Percentiles rank a stretch among this genome's conserved stretches.
Conservation (phyloP, 2,888 invertebrate species). For the Acanthosepion esculentum region DNA sequence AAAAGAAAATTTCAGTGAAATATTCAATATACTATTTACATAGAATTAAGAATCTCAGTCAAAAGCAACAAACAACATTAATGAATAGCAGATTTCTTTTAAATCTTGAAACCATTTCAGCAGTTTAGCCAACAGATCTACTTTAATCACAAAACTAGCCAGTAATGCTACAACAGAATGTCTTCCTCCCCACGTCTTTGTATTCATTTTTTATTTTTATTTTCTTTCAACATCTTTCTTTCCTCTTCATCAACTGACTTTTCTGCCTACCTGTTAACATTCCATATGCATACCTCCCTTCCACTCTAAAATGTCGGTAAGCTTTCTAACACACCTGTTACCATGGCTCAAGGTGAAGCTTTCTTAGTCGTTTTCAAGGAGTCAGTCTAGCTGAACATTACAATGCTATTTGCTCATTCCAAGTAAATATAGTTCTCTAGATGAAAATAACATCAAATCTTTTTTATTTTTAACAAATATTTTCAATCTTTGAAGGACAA, state of each 20-base stretch:
- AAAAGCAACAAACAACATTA: not conserved
- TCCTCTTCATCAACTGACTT: not conserved
- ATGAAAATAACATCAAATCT: no score
- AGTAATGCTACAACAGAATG: not conserved
- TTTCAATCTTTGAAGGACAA: no score
- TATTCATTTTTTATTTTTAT: no score
- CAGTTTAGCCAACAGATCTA: not conserved
- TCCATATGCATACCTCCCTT: not conserved
- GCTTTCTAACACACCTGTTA: not conserved
- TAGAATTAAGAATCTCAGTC: not conserved
- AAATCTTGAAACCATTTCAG: not conserved
- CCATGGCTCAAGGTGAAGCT: no score
- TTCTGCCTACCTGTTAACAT: not conserved
- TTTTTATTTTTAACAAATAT: no score
- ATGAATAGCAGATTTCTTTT: not conserved
- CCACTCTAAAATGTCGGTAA: not conserved
- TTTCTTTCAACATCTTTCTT: not conserved
- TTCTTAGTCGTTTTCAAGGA: no score
- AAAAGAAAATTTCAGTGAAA: not conserved
- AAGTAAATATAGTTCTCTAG: no score
- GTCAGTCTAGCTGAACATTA: no score
- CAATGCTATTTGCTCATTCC: no score
- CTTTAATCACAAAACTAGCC: not conserved
- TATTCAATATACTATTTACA: not conserved
- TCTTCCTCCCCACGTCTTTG: no score